Evolutionary conservation across 2,113 vertebrate genomes (phyloP).

Genomic region (Xenotilapia caudafasciata): DNA sequence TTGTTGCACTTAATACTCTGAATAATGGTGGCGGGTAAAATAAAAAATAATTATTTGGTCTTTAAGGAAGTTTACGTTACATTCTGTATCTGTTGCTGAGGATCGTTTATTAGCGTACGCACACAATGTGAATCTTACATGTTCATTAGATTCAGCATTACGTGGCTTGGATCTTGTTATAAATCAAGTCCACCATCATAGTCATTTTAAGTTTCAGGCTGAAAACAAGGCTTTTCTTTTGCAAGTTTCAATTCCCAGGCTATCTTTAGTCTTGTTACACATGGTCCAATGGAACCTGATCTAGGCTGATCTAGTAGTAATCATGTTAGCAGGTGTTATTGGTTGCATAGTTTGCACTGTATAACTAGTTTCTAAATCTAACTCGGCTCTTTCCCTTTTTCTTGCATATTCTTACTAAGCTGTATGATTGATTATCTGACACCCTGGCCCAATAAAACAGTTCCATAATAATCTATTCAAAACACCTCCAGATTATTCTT

Average conservation of each 20-base stretch:
- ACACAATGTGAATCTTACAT: fast-evolving
- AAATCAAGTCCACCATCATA: background rate
- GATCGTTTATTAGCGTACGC: fast-evolving
- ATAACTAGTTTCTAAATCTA: background rate
- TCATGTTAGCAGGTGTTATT: background rate
- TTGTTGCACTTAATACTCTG: background rate
- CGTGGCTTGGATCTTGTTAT: fast-evolving
- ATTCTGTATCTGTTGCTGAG: background rate
- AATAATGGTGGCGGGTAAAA: background rate
- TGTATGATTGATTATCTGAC: background rate
- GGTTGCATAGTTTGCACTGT: background rate
- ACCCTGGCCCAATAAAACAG: background rate
- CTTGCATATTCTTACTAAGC: background rate
- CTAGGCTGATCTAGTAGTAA: background rate
- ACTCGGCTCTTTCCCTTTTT: background rate
- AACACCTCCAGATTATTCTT: background rate
- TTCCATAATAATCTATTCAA: background rate
- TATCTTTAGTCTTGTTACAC: background rate
- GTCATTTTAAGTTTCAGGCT: background rate
- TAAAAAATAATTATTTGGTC: background rate
- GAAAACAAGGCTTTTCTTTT: background rate
- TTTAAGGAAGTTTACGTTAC: background rate
- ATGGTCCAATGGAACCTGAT: background rate
- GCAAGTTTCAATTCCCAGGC: background rate
- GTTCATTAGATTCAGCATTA: background rate